Evolutionary conservation across 2,888 invertebrate genomes (phyloP).

Genomic region (Trissolcus japonicus): DNA sequence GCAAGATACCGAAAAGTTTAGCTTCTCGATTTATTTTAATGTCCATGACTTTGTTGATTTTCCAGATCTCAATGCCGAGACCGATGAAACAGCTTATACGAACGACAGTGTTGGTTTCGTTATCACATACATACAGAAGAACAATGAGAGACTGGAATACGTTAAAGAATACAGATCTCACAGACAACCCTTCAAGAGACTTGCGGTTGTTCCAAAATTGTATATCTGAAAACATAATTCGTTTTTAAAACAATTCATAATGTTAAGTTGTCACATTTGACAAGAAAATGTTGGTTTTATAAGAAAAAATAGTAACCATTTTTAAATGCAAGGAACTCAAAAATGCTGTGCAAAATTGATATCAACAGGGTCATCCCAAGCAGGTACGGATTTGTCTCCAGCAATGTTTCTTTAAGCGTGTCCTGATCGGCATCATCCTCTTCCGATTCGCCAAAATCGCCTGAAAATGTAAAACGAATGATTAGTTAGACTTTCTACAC

Average conservation of each 20-base stretch:
- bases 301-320: conserved; percentile 81
- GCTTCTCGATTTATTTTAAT: conserved; percentile 86
- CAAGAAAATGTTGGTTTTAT: too few species aligned
- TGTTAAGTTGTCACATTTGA: background rate
- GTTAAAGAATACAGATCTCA: conserved; percentile 98
- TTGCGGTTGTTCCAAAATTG: conserved; percentile 99
- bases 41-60: conserved; percentile 97
- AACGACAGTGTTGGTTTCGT: conserved; percentile 98
- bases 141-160: conserved; percentile 98
- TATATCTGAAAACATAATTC: conserved; percentile 82
- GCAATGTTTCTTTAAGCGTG: conserved; percentile 92
- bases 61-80: conserved; percentile 98
- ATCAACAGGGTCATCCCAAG: conserved; percentile 93
- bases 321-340: conserved; percentile 99
- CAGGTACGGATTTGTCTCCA: conserved; percentile 98
- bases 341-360: conserved; percentile 96
- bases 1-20: conserved; percentile 86
- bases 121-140: conserved; percentile 96
- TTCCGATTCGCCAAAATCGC: conserved; percentile 78
- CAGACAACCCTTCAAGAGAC: conserved; percentile 97
- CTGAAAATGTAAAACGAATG: too few species aligned
- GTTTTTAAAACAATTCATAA: background rate
- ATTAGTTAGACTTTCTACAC: background rate
- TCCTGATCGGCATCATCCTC: conserved; percentile 93
- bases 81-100: conserved; percentile 96